A percentile compares a stretch with the other conserved stretches of the same genome.
Conservation (phyloP, 2,888 invertebrate genomes). For the Salpingus planirostris region DNA sequence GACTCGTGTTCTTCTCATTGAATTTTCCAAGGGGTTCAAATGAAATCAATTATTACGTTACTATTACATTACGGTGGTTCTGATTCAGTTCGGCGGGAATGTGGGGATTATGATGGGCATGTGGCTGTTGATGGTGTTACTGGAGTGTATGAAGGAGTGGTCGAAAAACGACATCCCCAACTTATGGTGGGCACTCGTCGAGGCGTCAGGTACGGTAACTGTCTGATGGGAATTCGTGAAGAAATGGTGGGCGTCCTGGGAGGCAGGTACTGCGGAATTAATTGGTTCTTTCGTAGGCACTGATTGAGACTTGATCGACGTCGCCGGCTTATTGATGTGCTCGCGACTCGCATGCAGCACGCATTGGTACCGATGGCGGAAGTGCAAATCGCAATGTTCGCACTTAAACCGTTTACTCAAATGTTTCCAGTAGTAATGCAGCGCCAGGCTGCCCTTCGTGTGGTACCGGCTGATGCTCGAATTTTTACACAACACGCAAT, state of each 20-base stretch:
- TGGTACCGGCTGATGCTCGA: conserved; percentile 40
- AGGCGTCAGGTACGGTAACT: conserved; percentile 37
- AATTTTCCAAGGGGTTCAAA: too few relatives aligned
- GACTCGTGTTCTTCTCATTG: too few relatives aligned
- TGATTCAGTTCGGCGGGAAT: conserved; percentile 37
- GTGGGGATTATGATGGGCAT: conserved; percentile 42
- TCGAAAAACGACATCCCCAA: conserved; percentile 41
- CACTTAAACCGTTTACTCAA: conserved; percentile 38
- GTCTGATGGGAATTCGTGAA: conserved; percentile 30
- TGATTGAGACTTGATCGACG: conserved; percentile 24
- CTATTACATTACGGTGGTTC: too few relatives aligned
- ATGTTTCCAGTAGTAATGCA: conserved; percentile 48
- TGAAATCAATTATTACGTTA: too few relatives aligned
- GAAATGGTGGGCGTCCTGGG: conserved; percentile 31
- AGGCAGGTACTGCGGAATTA: conserved; percentile 30
- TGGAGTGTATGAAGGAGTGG: conserved; percentile 38
- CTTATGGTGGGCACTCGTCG: conserved; percentile 37
- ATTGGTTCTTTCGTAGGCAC: conserved; percentile 34
- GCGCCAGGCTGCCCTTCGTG: conserved; percentile 40
- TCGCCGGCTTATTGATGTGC: conserved; percentile 30
- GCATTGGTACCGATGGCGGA: conserved; percentile 44
- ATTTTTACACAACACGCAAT: conserved; percentile 36
- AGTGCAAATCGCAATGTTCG: conserved; percentile 43
- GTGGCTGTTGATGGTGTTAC: conserved; percentile 36
- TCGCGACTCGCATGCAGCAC: conserved; percentile 42